Evolutionary conservation across 1,140 invertebrate genomes (phyloP).

Genomic region (Macrosteles quadrilineatus): DNA sequence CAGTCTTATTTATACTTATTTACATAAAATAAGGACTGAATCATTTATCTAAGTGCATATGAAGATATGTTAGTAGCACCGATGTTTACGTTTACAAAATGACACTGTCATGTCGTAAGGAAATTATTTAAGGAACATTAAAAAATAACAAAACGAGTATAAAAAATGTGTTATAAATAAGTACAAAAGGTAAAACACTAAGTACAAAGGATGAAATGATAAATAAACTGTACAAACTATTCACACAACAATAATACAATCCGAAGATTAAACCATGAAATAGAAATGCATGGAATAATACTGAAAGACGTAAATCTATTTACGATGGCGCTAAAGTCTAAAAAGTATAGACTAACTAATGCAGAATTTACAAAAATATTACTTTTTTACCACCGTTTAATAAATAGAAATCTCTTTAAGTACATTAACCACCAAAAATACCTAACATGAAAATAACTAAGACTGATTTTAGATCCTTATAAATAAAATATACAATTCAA

Average conservation of each 20-base stretch:
- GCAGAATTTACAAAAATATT: slow-evolving; percentile 4
- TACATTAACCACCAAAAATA: no score
- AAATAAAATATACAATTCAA: no score
- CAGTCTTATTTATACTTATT: slow-evolving; percentile 19
- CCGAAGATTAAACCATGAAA: background rate
- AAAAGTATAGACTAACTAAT: no score
- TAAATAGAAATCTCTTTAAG: no score
- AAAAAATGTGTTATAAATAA: background rate
- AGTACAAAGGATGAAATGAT: slow-evolving; percentile 6
- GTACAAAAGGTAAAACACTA: background rate
- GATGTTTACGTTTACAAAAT: background rate
- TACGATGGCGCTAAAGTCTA: background rate
- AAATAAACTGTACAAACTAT: background rate
- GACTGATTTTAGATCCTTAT: no score
- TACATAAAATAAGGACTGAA: slow-evolving; percentile 21
- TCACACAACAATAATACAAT: background rate
- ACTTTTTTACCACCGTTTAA: background rate
- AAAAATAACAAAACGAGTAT: background rate
- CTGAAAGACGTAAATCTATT: slow-evolving; percentile 12
- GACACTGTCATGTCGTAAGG: no score
- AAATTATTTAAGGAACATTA: no score
- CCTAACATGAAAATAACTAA: no score
- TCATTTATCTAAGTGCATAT: background rate
- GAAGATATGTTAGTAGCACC: slow-evolving; percentile 12
- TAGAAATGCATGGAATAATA: slow-evolving; percentile 6